Evolutionary conservation across 2,113 vertebrate species (phyloP), one percentile per base, ranked within the genome.

Genomic region (Perca flavescens): DNA sequence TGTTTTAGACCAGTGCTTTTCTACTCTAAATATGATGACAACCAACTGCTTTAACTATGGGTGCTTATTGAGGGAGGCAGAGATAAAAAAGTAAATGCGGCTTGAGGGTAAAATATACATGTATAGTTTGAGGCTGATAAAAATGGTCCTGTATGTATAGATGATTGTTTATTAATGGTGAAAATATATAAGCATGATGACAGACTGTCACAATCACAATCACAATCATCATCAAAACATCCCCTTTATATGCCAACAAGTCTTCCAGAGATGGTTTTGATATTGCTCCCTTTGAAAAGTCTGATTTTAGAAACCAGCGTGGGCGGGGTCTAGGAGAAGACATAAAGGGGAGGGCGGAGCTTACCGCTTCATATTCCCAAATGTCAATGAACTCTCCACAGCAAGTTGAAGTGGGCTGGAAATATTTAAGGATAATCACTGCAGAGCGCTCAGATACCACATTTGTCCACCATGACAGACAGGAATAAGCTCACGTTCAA

Each of bases 321-420:
- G 80, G 87, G 71, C 84, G 91, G 77, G 84, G 77, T 74, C 70
- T 83, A 60, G 22, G 46, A 75, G 66, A 65, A 53, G 74, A 75
- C 77, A 80, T 75, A 68, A 63, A 34, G 73, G 54, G 81, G 89
- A 47, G 84, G 91, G 93, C 83, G 91, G 86, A 54, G 77, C 89
- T 49, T 68, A 71, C 58, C 43, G 65, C 85, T 60, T 86, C 75
- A 84, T 85, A 88, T 87, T 77, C 83, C 85, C 74, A 85, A 77
- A 86, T 86, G 83, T 90, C 86, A 93, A 85, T 88, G 89, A 89
- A 88, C 34, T 67, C 53, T 49, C 60, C 80, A 63, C 22, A 83
- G 36, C 68, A 49, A 74, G 46, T 40, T 72, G 46, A 70, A 74
- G 63, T 76, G 77, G 56, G 64, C 81, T 84, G 62, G 46, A 80